These are phyloP conservation scores for Nebria brevicollis DNA, from an alignment of 2,888 invertebrate species.

Conservation along the genomic window DNA sequence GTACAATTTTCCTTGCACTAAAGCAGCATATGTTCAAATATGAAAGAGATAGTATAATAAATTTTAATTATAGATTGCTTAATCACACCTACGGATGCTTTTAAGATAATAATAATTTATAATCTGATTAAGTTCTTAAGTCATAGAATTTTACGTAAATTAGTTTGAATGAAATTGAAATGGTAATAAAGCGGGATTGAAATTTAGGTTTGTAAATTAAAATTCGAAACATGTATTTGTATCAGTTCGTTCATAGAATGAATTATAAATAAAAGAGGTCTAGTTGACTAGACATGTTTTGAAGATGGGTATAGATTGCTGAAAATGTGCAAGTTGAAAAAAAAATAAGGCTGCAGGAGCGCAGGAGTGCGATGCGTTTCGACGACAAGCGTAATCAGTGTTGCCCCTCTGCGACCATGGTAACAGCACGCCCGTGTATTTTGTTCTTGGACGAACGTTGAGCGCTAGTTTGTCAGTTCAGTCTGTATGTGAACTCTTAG, in stretches of 20 bases:
- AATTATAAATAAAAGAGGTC: neutral
- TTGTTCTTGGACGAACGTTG: neutral
- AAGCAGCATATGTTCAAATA: too few species aligned
- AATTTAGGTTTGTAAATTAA: neutral
- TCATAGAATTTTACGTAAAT: neutral
- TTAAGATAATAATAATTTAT: too few species aligned
- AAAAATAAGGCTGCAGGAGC: neutral
- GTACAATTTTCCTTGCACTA: too few species aligned
- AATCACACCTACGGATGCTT: too few species aligned
- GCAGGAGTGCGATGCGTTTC: neutral
- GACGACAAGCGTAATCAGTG: neutral
- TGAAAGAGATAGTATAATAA: too few species aligned
- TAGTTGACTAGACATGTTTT: neutral
- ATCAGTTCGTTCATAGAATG: neutral
- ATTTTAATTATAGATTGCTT: too few species aligned
- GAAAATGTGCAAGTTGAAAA: neutral
- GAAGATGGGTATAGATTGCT: neutral
- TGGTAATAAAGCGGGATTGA: neutral
- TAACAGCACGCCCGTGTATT: neutral
- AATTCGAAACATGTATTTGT: neutral
- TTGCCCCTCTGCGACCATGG: constrained; percentile 1
- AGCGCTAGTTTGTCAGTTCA: neutral
- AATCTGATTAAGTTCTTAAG: too few species aligned
- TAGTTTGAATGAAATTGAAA: neutral
- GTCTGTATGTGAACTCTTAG: neutral